Percentiles rank a stretch among this genome's conserved stretches.
phyloP scores from a whole-genome alignment of 2,888 invertebrate genomes.

The Neelides folsomi region DNA sequence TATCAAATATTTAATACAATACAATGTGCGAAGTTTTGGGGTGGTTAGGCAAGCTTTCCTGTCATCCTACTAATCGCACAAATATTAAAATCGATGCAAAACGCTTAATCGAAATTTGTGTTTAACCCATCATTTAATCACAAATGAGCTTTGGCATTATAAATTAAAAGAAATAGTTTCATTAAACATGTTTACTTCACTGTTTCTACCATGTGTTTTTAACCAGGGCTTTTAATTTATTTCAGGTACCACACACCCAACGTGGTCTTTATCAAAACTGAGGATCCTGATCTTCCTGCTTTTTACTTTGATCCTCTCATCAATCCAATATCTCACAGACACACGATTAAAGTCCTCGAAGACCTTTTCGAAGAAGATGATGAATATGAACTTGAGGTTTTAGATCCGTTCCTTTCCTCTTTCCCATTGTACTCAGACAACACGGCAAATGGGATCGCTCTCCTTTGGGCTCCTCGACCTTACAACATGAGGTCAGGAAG shows the following conservation, averaged over 20 bases:
- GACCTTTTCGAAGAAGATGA: constrained; percentile 67
- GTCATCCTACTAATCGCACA: constrained; percentile 17
- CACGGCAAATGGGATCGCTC: constrained; percentile 93
- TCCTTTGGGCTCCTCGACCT: constrained; percentile 95
- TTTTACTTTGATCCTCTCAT: constrained; percentile 99
- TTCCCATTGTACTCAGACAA: constrained; percentile 95
- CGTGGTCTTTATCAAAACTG: constrained; percentile 98
- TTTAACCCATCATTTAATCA: too few relatives aligned
- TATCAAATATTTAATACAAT: not conserved
- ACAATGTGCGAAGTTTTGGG: constrained; percentile 21
- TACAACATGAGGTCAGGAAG: constrained; percentile 93
- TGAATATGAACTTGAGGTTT: constrained; percentile 82
- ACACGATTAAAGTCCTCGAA: constrained; percentile 55
- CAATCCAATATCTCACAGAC: constrained; percentile 94
- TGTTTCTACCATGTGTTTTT: too few relatives aligned
- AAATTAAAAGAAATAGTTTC: too few relatives aligned
- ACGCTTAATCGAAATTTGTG: too few relatives aligned
- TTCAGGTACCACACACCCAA: constrained; percentile 96
- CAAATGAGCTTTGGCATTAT: too few relatives aligned
- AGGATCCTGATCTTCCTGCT: constrained; percentile 98
- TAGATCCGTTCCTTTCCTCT: constrained; percentile 85
- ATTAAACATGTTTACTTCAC: not conserved
- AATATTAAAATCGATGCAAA: constrained; percentile 7
- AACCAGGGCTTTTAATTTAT: constrained; percentile 12
- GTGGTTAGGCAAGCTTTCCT: constrained; percentile 5